Conservation (phyloP, 2,113 vertebrate genomes). For the Hippotragus niger region DNA sequence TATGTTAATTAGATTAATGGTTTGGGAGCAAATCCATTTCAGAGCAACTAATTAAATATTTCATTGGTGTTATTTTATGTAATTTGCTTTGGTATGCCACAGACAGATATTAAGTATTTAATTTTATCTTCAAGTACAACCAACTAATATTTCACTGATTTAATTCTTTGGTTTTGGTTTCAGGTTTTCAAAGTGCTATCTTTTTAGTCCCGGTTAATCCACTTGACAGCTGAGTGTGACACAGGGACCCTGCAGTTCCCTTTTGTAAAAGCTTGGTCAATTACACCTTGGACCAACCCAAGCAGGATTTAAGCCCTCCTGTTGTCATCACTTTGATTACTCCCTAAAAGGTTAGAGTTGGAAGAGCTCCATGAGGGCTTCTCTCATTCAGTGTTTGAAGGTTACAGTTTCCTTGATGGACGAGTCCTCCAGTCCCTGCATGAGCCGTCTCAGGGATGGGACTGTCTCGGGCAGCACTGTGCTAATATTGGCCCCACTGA, state of each 20-base stretch:
- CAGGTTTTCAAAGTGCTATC: not conserved
- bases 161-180: not conserved
- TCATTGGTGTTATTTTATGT: slow-evolving; percentile 29
- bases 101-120: slow-evolving; percentile 37
- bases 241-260: not conserved
- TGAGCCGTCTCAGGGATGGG: not conserved
- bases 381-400: not conserved
- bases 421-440: rapidly evolving
- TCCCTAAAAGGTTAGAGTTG: not conserved
- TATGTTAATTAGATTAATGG: slow-evolving; percentile 50
- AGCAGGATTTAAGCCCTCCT: not conserved
- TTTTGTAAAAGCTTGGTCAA: not conserved
- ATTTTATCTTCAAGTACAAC: slow-evolving; percentile 6
- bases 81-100: slow-evolving; percentile 49
- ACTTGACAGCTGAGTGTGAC: not conserved
- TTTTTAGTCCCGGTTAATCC: not conserved
- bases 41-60: slow-evolving; percentile 58
- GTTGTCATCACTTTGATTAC: not conserved
- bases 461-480: rapidly evolving
- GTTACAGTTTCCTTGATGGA: rapidly evolving
- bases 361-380: not conserved
- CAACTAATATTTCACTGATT: not conserved
- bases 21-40: slow-evolving; percentile 15
- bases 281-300: not conserved
- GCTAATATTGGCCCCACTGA: rapidly evolving